A percentile compares a stretch with the other conserved stretches of the same genome.
Evolutionary conservation across 2,113 vertebrate genomes (phyloP).

Genomic region (Hyla sarda): DNA sequence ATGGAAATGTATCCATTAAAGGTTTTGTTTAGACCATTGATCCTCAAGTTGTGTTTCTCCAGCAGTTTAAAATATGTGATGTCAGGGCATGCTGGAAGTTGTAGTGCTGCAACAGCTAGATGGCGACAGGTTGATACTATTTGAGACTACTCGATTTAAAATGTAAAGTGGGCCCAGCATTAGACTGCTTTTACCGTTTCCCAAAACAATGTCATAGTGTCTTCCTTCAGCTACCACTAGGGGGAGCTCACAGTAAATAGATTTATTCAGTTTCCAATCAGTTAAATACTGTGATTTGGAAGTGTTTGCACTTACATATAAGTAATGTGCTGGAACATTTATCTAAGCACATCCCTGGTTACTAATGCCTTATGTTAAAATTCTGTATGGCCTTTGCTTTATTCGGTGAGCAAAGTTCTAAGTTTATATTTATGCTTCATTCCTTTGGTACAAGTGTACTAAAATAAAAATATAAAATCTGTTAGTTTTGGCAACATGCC

Average conservation of each 20-base stretch:
- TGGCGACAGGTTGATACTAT: not conserved
- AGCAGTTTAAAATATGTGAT: not conserved
- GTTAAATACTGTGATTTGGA: not conserved
- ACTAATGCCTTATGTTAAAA: no score
- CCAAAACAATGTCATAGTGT: not conserved
- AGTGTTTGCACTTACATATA: no score
- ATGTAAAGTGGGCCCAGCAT: not conserved
- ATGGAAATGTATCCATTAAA: not conserved
- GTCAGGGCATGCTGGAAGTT: not conserved
- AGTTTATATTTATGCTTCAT: not conserved
- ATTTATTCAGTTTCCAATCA: not conserved
- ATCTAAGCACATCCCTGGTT: not conserved
- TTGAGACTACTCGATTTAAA: not conserved
- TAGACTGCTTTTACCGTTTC: not conserved
- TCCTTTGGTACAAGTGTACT: not conserved
- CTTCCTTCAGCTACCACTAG: not conserved
- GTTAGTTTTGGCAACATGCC: no score
- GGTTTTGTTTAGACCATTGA: not conserved
- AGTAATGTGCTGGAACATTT: not conserved
- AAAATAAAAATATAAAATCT: not conserved
- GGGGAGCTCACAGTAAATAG: not conserved
- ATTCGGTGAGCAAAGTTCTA: no score
- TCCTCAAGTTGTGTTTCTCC: not conserved
- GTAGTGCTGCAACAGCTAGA: not conserved
- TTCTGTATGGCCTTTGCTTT: no score